Percentiles rank a stretch among this genome's conserved stretches.
Conservation (phyloP, 2,113 vertebrate species). For the Microtus montanus region DNA sequence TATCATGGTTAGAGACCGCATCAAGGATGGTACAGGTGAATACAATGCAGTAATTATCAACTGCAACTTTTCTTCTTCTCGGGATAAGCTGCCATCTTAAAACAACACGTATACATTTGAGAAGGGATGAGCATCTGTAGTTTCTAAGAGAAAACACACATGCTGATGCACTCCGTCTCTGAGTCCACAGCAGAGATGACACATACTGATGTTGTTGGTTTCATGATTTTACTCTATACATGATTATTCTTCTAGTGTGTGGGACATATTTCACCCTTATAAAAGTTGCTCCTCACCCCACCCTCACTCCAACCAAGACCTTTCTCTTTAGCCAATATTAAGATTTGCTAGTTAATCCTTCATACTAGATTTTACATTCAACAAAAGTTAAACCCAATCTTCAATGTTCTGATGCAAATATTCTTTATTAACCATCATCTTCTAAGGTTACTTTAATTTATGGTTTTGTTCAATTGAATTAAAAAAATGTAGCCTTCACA, state of each 20-base stretch:
- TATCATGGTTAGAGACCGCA: background rate
- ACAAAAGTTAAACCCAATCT: conserved; percentile 3
- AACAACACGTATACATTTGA: background rate
- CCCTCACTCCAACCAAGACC: background rate
- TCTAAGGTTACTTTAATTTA: conserved; percentile 42
- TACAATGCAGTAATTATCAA: background rate
- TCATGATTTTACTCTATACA: background rate
- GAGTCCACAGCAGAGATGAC: background rate
- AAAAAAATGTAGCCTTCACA: background rate
- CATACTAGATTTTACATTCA: background rate
- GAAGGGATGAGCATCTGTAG: background rate
- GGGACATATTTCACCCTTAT: background rate
- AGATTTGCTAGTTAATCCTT: conserved; percentile 32
- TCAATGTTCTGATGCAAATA: background rate
- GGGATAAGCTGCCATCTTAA: conserved; percentile 21
- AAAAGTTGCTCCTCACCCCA: background rate
- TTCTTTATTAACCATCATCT: background rate
- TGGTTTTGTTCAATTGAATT: background rate
- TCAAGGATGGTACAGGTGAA: background rate
- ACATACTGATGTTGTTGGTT: background rate
- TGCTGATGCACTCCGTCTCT: background rate
- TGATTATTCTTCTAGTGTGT: background rate
- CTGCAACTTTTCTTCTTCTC: background rate
- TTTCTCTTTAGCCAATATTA: conserved; percentile 13
- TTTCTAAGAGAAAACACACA: background rate